Base-by-base conservation (phyloP, 2,113 vertebrate genomes). In the Pogonocichla stellata region DNA sequence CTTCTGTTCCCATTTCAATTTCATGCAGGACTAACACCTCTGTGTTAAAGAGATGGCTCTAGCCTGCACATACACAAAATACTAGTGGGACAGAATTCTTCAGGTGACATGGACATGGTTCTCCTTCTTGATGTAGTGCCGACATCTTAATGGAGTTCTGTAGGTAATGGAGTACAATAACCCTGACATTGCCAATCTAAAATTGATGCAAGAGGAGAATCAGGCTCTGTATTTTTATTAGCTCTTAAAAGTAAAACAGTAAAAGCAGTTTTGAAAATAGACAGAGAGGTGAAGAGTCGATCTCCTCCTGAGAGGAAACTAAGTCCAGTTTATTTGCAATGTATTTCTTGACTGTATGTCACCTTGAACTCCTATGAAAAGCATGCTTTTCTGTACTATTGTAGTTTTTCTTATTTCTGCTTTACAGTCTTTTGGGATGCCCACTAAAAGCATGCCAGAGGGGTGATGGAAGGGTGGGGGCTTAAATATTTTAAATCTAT, bases 401-500 rank as follows among this genome's bases (percentile, higher is more conserved):
- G 43, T 61, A 84, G 78, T 48, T 92, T 58, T 65, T 86, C 77
- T 86, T 14, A 28, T 87, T 97, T 93, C 58, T 97, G 42, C 54
- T 78, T 65, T 86, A 75, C n/a, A 86, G 66, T 89, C 66, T 83
- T 54, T 65, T 72, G 33, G 36, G 64, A 82, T 73, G 94, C 54
- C 26, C 47, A 58, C 38, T 89, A 83, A 95, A 87, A 93, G 14
- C 24, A 81, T 86, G 64, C 43, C 64, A 62, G 82, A 50, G 22
- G 19, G 19, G 19, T 23, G 19, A 17, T 58, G 48, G 43, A 50
- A 84, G 75, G 73, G 65, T 58, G 71, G 28, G 38, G 34, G 75
- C 62, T 91, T 81, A 73, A 88, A 83, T 90, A 92, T 96, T 92
- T 90, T 70, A 60, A 97, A 74, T 93, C 69, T 95, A 93, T 82